Evolutionary conservation across 2,797 vertebrate genomes (phyloP).

Genomic region (Bufotes viridis): DNA sequence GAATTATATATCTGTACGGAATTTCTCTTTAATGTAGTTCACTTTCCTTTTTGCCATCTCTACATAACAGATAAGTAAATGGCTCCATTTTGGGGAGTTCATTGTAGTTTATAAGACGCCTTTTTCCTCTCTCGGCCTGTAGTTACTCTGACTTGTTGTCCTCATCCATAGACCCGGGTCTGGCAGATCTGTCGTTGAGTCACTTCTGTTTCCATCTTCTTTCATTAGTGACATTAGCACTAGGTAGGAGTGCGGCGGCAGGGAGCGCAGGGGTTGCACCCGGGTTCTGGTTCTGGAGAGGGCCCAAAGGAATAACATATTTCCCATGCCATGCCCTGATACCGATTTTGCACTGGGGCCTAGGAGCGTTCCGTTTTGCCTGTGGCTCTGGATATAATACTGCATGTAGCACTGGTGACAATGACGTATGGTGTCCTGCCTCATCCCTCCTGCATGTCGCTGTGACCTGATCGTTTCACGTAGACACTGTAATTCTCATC

Average conservation of each 20-base stretch:
- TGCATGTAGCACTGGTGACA: neutral
- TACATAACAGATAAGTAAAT: neutral
- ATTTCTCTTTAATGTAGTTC: too few species aligned
- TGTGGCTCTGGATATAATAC: neutral
- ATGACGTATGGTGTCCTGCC: neutral
- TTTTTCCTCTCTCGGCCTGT: neutral
- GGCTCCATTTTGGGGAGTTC: neutral
- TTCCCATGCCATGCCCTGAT: neutral
- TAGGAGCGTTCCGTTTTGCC: neutral
- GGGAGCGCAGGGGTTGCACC: neutral
- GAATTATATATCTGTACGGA: neutral
- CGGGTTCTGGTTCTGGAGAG: neutral
- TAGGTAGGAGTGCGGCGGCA: neutral
- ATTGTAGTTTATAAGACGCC: neutral
- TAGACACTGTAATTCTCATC: constrained; percentile 81
- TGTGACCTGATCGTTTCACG: constrained; percentile 75
- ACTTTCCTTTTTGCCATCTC: too few species aligned
- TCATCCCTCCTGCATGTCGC: neutral
- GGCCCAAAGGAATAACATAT: neutral
- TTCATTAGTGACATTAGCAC: neutral
- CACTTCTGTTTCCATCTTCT: neutral
- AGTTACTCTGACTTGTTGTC: neutral
- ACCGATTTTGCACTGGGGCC: neutral
- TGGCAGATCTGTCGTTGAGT: neutral
- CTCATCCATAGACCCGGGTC: neutral